Conservation (phyloP, 2,888 invertebrate species). For the Ennomos erosarius region DNA sequence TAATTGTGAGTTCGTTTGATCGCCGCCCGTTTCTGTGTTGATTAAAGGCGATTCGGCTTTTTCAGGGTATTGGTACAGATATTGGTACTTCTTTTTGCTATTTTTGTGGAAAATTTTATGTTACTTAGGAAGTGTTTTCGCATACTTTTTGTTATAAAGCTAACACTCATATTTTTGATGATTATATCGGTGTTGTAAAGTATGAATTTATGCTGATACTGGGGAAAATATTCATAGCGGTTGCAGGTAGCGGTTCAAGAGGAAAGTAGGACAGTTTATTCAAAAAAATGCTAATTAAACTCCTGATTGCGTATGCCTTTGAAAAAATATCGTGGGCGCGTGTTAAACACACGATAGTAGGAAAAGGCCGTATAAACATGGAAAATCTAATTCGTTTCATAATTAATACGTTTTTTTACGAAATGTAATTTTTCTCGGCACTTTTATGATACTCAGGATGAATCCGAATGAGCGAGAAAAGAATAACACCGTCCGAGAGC, state of each 20-base stretch:
- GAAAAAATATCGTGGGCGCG: slow-evolving; percentile 51
- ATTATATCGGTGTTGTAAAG: slow-evolving; percentile 26
- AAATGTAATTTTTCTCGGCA: slow-evolving; percentile 56
- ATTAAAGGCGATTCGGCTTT: slow-evolving; percentile 70
- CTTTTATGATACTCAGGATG: slow-evolving; percentile 71
- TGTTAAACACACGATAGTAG: slow-evolving; percentile 54
- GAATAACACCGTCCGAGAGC: slow-evolving; percentile 77
- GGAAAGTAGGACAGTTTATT: slow-evolving; percentile 43
- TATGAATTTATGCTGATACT: slow-evolving; percentile 31
- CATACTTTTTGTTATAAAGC: slow-evolving; percentile 4
- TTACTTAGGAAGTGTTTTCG: not conserved
- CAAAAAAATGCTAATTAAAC: slow-evolving; percentile 57
- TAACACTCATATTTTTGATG: too few relatives aligned
- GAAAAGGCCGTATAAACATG: slow-evolving; percentile 69
- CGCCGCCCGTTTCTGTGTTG: slow-evolving; percentile 67
- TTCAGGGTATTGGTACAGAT: slow-evolving; percentile 52
- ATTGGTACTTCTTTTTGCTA: slow-evolving; percentile 35
- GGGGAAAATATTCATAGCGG: slow-evolving; percentile 33
- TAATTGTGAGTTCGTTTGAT: slow-evolving; percentile 69
- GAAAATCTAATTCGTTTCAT: slow-evolving; percentile 63
- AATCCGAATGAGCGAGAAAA: slow-evolving; percentile 81
- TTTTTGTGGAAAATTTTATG: slow-evolving; percentile 9
- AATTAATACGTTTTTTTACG: slow-evolving; percentile 75
- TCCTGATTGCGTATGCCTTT: slow-evolving; percentile 52
- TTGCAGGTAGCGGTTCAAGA: slow-evolving; percentile 30